Percentiles rank a stretch among this genome's conserved stretches.
Evolutionary conservation across 2,113 vertebrate genomes (phyloP).

Genomic region (Amazona vittata): DNA sequence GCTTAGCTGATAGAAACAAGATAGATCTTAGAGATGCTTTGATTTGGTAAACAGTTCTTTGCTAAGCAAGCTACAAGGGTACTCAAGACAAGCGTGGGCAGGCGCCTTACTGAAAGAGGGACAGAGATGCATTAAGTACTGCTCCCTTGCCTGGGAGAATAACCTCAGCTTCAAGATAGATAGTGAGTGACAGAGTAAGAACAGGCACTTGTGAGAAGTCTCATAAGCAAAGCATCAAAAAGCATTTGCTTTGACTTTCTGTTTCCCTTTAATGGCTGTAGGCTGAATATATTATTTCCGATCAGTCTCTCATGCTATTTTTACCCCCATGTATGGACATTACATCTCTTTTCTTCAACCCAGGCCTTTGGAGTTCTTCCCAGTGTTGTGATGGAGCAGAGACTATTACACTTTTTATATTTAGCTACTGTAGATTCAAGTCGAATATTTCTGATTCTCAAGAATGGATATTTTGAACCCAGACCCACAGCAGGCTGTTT

Average conservation of each 20-base stretch:
- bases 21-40: background rate
- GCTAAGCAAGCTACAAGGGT: background rate
- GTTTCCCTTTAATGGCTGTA: slow-evolving; percentile 53
- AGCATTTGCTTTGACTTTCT: background rate
- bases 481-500: background rate
- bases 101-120: background rate
- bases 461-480: background rate
- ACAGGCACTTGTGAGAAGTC: background rate
- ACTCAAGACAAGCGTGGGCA: background rate
- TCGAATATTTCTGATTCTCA: background rate
- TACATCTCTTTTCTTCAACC: background rate
- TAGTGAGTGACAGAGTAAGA: background rate
- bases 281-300: background rate
- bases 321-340: slow-evolving; percentile 55
- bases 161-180: background rate
- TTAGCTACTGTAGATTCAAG: slow-evolving; percentile 31
- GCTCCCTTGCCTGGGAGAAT: background rate
- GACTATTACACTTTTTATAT: background rate
- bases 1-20: background rate
- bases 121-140: background rate
- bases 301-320: slow-evolving; percentile 2
- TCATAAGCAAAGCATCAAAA: background rate
- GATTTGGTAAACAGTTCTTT: background rate
- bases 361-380: slow-evolving; percentile 53
- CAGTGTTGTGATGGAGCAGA: background rate